phyloP scores from a whole-genome alignment of 2,888 invertebrate genomes.

The Drosophila aldrichi region DNA sequence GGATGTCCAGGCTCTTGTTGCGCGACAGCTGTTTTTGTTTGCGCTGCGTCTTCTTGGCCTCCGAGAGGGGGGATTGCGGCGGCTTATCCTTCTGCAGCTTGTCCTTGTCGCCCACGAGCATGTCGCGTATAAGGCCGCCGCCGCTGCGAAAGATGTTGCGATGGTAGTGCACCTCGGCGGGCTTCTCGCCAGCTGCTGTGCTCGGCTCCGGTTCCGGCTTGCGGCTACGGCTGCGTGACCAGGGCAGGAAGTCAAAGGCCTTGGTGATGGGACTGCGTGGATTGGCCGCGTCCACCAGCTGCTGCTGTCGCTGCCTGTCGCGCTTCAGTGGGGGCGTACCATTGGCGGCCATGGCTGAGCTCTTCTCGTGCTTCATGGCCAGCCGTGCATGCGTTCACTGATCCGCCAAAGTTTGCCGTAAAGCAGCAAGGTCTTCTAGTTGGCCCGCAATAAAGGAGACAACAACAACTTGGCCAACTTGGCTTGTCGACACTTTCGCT shows the following conservation, averaged over 20 bases:
- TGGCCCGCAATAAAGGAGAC: background rate
- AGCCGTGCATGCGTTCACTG: constrained; percentile 36
- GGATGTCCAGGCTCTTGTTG: constrained; percentile 84
- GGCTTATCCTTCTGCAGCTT: constrained; percentile 75
- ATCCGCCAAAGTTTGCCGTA: constrained; percentile 29
- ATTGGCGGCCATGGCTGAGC: constrained; percentile 51
- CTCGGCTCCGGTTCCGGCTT: constrained; percentile 22
- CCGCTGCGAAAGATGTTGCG: constrained; percentile 84
- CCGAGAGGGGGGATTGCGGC: constrained; percentile 53
- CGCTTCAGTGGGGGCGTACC: constrained; percentile 45
- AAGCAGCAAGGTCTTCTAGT: constrained; percentile 36
- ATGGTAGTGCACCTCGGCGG: constrained; percentile 75
- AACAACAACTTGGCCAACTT: constrained; percentile 24
- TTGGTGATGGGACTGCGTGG: constrained; percentile 84
- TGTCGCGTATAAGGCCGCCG: constrained; percentile 83
- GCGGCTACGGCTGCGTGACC: constrained; percentile 79
- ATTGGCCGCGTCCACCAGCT: constrained; percentile 42
- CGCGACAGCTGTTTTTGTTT: constrained; percentile 70
- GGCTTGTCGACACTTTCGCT: constrained; percentile 22
- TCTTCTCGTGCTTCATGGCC: constrained; percentile 82
- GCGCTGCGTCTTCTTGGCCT: constrained; percentile 59
- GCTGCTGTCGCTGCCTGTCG: constrained; percentile 41
- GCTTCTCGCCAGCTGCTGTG: constrained; percentile 25
- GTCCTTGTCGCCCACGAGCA: constrained; percentile 82
- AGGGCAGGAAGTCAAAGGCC: constrained; percentile 84